These are phyloP conservation scores for Campoletis raptor DNA, from an alignment of 2,888 invertebrate species.

Conservation along the genomic window DNA sequence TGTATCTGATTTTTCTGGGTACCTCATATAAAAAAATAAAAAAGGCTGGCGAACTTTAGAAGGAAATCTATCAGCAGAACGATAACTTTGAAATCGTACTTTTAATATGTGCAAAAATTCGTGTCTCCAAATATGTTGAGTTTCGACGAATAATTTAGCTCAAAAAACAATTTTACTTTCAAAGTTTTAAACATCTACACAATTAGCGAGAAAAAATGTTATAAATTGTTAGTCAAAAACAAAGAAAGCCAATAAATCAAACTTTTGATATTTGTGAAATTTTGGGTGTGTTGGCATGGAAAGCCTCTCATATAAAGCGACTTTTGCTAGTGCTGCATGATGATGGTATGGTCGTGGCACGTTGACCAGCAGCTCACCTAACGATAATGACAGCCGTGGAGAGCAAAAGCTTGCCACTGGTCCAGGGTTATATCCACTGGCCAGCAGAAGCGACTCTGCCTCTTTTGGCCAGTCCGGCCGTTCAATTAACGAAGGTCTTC, in stretches of 20 bases:
- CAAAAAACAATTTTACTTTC: not conserved
- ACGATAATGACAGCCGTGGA: slow-evolving; percentile 69
- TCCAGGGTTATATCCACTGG: slow-evolving; percentile 48
- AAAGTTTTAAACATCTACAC: not conserved
- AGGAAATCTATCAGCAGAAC: too few relatives aligned
- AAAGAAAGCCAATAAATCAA: not conserved
- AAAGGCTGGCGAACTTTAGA: too few relatives aligned
- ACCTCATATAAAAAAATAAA: too few relatives aligned
- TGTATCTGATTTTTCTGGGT: too few relatives aligned
- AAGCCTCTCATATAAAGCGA: slow-evolving; percentile 22
- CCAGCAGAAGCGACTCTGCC: slow-evolving; percentile 41
- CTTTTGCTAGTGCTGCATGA: slow-evolving; percentile 31
- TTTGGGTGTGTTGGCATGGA: not conserved
- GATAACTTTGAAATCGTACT: not conserved
- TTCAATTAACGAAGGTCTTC: slow-evolving; percentile 71
- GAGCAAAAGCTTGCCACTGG: slow-evolving; percentile 53
- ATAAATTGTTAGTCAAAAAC: not conserved
- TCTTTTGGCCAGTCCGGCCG: slow-evolving; percentile 56
- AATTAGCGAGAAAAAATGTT: not conserved
- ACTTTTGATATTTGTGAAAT: not conserved
- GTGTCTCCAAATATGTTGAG: not conserved
- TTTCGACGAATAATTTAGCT: not conserved
- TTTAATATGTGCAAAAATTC: not conserved
- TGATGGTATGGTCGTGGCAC: slow-evolving; percentile 49
- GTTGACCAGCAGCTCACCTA: slow-evolving; percentile 66